phyloP scores from a whole-genome alignment of 2,113 vertebrate species.

The Larimichthys polyactis region DNA sequence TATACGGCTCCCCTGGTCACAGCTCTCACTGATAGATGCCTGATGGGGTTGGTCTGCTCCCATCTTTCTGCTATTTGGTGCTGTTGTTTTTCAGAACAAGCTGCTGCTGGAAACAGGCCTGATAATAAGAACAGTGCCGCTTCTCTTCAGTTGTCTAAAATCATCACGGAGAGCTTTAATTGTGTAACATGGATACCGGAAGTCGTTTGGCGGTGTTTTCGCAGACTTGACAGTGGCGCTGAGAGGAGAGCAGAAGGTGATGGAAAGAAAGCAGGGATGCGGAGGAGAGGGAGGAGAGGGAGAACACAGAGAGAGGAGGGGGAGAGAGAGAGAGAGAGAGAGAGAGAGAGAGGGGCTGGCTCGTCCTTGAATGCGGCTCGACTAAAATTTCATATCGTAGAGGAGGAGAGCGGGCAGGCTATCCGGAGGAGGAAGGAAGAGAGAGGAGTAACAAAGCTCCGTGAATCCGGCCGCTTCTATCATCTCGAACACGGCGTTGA shows the following conservation, averaged over 20 bases:
- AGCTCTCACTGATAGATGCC: too few relatives aligned
- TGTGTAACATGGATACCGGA: slow-evolving; percentile 19
- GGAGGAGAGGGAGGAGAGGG: slow-evolving; percentile 15
- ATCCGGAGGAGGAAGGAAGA: slow-evolving; percentile 33
- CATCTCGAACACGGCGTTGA: slow-evolving; percentile 24
- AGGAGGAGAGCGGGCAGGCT: background rate
- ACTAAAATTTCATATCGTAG: fast-evolving
- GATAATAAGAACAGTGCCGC: too few relatives aligned
- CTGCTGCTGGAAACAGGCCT: background rate
- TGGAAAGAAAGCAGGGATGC: slow-evolving; percentile 32
- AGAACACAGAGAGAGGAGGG: slow-evolving; percentile 2
- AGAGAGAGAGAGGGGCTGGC: slow-evolving; percentile 37
- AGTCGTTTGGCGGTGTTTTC: background rate
- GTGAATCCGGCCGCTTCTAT: background rate
- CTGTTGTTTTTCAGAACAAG: background rate
- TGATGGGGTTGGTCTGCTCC: too few relatives aligned
- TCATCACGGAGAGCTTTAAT: background rate
- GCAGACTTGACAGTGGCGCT: background rate
- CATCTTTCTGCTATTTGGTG: background rate
- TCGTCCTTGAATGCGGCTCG: background rate
- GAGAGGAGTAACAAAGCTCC: slow-evolving; percentile 3
- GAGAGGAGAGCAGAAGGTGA: slow-evolving; percentile 42
- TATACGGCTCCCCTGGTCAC: too few relatives aligned
- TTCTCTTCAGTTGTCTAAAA: too few relatives aligned
- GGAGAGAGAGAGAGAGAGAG: slow-evolving; percentile 26